Evolutionary conservation across 2,888 invertebrate genomes (phyloP), one percentile per base, ranked within the genome.

Genomic region (Pardosa pseudoannulata): DNA sequence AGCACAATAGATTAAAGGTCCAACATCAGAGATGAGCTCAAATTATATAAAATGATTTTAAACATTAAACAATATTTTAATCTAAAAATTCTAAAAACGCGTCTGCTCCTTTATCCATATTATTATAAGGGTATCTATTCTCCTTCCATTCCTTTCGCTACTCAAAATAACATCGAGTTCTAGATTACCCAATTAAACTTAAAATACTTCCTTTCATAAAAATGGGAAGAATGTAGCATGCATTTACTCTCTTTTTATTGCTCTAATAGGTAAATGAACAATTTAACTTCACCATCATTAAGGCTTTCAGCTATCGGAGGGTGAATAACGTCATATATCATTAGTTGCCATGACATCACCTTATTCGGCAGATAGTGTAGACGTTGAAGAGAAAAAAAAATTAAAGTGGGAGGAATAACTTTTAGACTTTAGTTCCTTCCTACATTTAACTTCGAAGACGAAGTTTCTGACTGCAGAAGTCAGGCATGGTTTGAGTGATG

Each of bases 181-280:
- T 36, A 9, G 5, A 36, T 36, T 36, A 36, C 6, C 5, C 9
- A 36, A 36, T 36, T 36, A 36, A 36, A 36, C 36, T 56, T 56
- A 19, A 23, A 56, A 56, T 23, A 23, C 56, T 9, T 46, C 16
- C 16, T 16, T 3, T 23, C 23, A 56, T 19, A 23, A 56, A 56
- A 56, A 19, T n/a, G 23, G 23, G 56, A 56, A 56, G 56, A 23
- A 56, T 56, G 56, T 23, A 16, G 56, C 19, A 56, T 56, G 16
- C 23, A 23, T 56, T 56, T 16, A 56, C 41, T 46, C 41, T 19
- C 16, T 56, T 23, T 56, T 56, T n/a, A 1, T 11, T 7, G 5
- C 46, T 23, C 56, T 56, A 56, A 56, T 23, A 56, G 56, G 56
- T 56, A 56, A 56, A 56, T 56, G 56, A 56, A 23, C 56, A 23